Base-by-base conservation (phyloP, 1,140 invertebrate species). In the Dolichoris vasculosae region DNA sequence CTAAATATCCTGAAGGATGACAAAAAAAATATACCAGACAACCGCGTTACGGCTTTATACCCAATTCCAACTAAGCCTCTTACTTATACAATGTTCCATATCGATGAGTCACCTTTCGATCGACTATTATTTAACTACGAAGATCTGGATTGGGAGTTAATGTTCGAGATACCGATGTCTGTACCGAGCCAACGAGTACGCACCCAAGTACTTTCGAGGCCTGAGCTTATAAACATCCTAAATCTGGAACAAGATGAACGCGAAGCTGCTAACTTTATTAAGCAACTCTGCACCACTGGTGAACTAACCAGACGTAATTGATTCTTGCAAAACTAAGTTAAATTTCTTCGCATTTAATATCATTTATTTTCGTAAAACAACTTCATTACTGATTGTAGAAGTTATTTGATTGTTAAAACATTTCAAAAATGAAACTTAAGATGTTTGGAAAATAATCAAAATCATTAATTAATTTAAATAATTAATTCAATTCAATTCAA, bases 71-170 rank as follows among this genome's bases (percentile, higher is more conserved):
- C 91, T n/a, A 94, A 95, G 35, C 94, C 94, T 0, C 91, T 97
- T 4, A 91, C 96, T 4, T 95, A 96, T 88, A 95, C 95, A 32
- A 97, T 97, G 96, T 97, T 97, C 89, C 96, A 96, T 87, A 96
- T 97, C 69, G 96, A 95, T 17, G 93, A 95, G 80, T 91, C 92
- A 30, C 94, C 94, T 6, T 97, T 97, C 87, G 96, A 97, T 93
- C 95, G 96, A 92, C 95, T 96, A 90, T 88, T 89, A 3, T 86
- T 69, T 9, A 73, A 89, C 84, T 89, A 89, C 69, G 86, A 87
- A 17, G 77, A 82, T 59, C n/a, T 83, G 3, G 86, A 86, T 75
- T 89, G 89, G 89, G 80, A 89, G 55, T 48, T 79, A 2, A 86
- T 90, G 63, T 87, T 90, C 26, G 86, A 87, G 30, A 87, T 88